Evolutionary conservation across 2,888 invertebrate genomes (phyloP), one percentile per base, ranked within the genome.

Genomic region (Acrobasis consociella): DNA sequence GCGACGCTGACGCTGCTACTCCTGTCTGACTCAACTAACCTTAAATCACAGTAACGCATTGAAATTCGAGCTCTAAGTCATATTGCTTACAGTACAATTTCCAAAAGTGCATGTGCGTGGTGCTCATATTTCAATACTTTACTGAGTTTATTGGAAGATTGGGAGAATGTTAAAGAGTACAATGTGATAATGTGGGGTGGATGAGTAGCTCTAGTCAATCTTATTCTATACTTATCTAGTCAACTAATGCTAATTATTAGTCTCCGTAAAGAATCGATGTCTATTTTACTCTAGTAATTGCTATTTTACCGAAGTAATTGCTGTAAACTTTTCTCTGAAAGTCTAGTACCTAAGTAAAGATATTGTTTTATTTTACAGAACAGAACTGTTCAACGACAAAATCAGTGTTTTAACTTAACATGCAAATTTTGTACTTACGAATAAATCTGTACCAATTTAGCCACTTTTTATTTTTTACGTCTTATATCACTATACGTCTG

Each of bases 381-480:
- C 31, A 51, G 13, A 16, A 8, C 10, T 51, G 37, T 39, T 58
- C 49, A 49, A 53, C n/a, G 16, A 53, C 46, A 49, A 61, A 68
- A 67, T 65, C 64, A 69, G 66, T 66, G 64, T 66, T 70, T 67
- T 64, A 10, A 69, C 58, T 39, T 63, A 65, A 66, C 68, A 63
- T 72, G 69, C 62, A 68, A 71, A 67, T 80, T 80, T 80, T 80
- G 71, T 80, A 80, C 80, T 69, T 69, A 68, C 65, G 67, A 80
- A 77, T 76, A 73, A 78, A 77, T 67, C 63, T 55, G 65, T 66
- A 62, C 64, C 65, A 64, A 66, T 61, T 46, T n/a, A 31, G 31
- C 31, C 31, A 31, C 5, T 31, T 31, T 31, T 31, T 0, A 31
- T 31, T 31, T 5, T 7, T 31, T 31, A 31, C 22, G 3, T 22